Percentiles rank a stretch among this genome's conserved stretches.
These are phyloP conservation scores for Heterocephalus glaber DNA, from an alignment of 2,113 vertebrate genomes.

Conservation along the genomic window DNA sequence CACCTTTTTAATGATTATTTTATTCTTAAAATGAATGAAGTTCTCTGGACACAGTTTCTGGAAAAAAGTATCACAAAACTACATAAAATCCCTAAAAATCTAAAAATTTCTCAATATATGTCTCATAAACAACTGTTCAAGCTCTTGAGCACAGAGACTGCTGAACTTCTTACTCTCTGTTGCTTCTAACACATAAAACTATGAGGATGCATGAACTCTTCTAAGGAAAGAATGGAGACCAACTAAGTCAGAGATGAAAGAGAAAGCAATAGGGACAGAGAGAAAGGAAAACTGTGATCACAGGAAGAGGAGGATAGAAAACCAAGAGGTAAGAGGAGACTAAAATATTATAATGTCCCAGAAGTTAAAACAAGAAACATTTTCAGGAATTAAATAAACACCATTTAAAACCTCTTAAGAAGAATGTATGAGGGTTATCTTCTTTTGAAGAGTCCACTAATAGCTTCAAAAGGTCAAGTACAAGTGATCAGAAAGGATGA, in stretches of 20 bases:
- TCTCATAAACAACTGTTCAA: neutral
- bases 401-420: neutral
- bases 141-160: neutral
- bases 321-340: neutral
- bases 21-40: conserved; percentile 83
- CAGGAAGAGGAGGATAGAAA: neutral
- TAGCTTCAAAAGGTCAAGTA: neutral
- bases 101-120: neutral
- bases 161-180: neutral
- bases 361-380: neutral
- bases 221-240: neutral
- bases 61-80: conserved; percentile 58
- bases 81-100: neutral
- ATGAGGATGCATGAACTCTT: neutral
- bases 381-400: neutral
- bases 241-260: neutral
- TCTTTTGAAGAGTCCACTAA: neutral
- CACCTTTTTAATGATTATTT: conserved; percentile 84
- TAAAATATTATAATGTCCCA: neutral
- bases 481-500: neutral
- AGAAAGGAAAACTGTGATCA: neutral
- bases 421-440: neutral
- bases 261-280: neutral
- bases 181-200: neutral
- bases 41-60: conserved; percentile 85